Percentiles rank a stretch among this genome's conserved stretches.
Evolutionary conservation across 2,888 invertebrate genomes (phyloP).

Genomic region (Andrena dorsata): DNA sequence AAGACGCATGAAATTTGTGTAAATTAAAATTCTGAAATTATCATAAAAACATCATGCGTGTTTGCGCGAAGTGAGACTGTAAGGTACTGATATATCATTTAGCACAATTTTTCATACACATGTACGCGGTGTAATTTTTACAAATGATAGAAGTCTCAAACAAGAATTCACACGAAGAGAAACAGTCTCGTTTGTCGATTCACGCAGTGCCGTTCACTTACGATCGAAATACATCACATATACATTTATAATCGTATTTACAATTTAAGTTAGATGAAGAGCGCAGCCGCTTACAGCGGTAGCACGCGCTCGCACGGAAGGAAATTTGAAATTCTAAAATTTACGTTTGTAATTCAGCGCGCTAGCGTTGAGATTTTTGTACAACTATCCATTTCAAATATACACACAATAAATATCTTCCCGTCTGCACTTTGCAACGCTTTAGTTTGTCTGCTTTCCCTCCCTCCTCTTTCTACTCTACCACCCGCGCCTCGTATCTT

Average conservation of each 20-base stretch:
- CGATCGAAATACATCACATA: slow-evolving; percentile 32
- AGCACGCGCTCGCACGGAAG: neutral
- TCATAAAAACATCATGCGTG: neutral
- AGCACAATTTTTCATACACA: too few species aligned
- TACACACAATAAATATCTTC: slow-evolving; percentile 35
- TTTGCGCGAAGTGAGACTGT: slow-evolving; percentile 14
- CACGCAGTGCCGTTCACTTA: neutral
- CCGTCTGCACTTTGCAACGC: slow-evolving; percentile 41
- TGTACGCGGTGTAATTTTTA: too few species aligned
- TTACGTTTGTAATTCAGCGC: neutral
- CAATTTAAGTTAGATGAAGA: slow-evolving; percentile 19
- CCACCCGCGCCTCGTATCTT: neutral
- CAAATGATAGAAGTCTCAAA: too few species aligned
- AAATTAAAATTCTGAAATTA: neutral
- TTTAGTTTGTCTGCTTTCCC: neutral
- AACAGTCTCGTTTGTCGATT: slow-evolving; percentile 2
- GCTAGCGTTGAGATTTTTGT: slow-evolving; percentile 16
- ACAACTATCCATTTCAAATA: slow-evolving; percentile 25
- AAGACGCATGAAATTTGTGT: slow-evolving; percentile 34
- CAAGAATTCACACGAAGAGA: neutral
- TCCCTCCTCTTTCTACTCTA: slow-evolving; percentile 36
- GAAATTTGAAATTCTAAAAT: slow-evolving; percentile 17
- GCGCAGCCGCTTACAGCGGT: neutral
- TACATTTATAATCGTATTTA: slow-evolving; percentile 45
- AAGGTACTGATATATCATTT: too few species aligned